Evolutionary conservation across 1,140 invertebrate species (phyloP), one percentile per base, ranked within the genome.

Genomic region (Ostrea edulis): DNA sequence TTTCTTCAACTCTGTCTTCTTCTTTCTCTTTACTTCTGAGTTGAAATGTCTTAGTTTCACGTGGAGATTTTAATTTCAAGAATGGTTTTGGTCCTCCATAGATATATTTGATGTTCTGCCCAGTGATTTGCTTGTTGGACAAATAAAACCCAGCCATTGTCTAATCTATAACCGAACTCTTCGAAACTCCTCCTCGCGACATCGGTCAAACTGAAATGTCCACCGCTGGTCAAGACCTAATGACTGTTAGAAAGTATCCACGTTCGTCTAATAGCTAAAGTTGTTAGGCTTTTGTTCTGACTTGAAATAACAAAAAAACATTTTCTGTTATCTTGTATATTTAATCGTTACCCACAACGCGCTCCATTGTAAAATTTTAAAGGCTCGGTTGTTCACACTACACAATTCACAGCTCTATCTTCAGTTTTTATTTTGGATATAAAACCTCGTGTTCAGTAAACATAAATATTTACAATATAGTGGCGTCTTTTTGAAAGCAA

Each of bases 271-370:
- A 77, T 77, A 77, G 14, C 25, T 44, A 77, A 77, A 22, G 9
- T 29, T 29, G 22, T 35, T 14, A 77, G 68, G 2, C 25, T 25
- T 29, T 77, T 77, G 68, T 77, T 17, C 68, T 77, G 68, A 35
- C 25, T 29, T 35, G 14, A 29, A 77, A 77, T 77, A 77, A 77
- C 68, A 77, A 29, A 77, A 71, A 25, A 25, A 11, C 29, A 29
- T 77, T 77, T 35, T 35, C 25, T 35, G 68, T 77, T 77, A 77
- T 77, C 68, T 77, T 22, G 68, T 77, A 77, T 77, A 35, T 77
- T 14, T 25, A 77, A 77, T 77, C 68, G 68, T 77, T 35, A 77
- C 25, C 68, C 29, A 77, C 25, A 77, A 25, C 22, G 68, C 9
- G 68, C 68, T 35, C 25, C 29, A 62, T 77, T 77, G 68, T 77